phyloP scores from a whole-genome alignment of 2,113 vertebrate species.

The Stegastes partitus region DNA sequence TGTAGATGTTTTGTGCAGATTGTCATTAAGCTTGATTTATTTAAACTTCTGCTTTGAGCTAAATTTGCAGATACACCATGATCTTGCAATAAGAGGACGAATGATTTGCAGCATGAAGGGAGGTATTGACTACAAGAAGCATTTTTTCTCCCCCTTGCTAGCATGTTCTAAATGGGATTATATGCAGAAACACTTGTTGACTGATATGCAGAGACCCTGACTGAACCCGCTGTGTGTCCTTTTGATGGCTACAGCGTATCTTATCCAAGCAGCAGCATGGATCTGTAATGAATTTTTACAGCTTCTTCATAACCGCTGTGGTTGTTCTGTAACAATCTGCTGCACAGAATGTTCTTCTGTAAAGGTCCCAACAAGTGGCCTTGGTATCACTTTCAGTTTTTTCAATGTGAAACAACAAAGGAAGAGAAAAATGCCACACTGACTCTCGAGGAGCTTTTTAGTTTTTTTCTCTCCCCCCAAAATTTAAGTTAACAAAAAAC shows the following conservation, averaged over 20 bases:
- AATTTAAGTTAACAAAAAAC: no score
- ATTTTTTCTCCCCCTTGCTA: no score
- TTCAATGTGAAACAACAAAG: no score
- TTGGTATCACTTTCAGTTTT: not conserved
- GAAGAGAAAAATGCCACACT: no score
- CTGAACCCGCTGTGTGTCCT: conserved; percentile 4
- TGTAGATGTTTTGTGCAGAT: no score
- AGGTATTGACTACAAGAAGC: not conserved
- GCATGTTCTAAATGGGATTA: conserved; percentile 33
- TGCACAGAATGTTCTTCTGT: not conserved
- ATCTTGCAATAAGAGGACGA: no score
- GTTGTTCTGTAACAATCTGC: not conserved
- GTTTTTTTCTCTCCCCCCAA: no score
- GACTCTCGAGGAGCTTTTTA: no score
- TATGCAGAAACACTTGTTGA: conserved; percentile 39
- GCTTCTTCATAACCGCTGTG: not conserved
- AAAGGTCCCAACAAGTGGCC: not conserved
- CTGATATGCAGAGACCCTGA: conserved; percentile 4
- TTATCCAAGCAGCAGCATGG: not conserved
- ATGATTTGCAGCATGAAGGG: no score
- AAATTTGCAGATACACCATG: no score
- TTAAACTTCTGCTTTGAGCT: no score
- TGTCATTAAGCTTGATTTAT: no score
- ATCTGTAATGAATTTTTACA: not conserved
- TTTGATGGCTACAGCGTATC: not conserved